phyloP scores from a whole-genome alignment of 2,113 vertebrate genomes.

The Procavia capensis region DNA sequence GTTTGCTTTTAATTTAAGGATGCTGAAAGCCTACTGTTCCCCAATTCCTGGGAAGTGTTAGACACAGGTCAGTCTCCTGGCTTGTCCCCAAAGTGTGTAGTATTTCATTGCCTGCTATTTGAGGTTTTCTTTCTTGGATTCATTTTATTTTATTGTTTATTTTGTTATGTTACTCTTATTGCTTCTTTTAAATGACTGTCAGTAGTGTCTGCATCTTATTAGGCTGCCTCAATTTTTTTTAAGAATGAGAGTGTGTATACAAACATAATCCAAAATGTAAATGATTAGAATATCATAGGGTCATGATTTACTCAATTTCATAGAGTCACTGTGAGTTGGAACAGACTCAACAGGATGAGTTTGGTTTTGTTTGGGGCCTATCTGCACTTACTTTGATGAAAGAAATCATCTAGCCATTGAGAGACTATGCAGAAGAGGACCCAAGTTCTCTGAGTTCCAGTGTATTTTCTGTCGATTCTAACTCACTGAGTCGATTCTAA shows the following conservation, averaged over 20 bases:
- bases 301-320: not conserved
- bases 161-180: not conserved
- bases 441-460: not conserved
- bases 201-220: not conserved
- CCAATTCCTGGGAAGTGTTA: not conserved
- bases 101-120: conserved; percentile 24
- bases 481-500: too few relatives aligned
- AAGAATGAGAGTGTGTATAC: conserved; percentile 19
- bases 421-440: not conserved
- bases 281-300: conserved; percentile 5
- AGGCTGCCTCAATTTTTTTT: not conserved
- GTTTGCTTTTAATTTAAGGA: not conserved
- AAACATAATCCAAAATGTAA: conserved; percentile 36
- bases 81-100: not conserved
- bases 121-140: not conserved
- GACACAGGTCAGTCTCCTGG: not conserved
- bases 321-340: too few relatives aligned
- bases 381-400: conserved; percentile 44
- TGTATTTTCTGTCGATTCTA: too few relatives aligned
- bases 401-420: not conserved
- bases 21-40: not conserved
- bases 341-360: too few relatives aligned
- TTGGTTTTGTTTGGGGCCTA: not conserved
- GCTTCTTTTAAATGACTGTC: not conserved
- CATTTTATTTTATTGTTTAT: conserved; percentile 33